These are phyloP conservation scores for Kryptopterus vitreolus DNA, from an alignment of 2,797 vertebrate genomes.

Conservation along the genomic window DNA sequence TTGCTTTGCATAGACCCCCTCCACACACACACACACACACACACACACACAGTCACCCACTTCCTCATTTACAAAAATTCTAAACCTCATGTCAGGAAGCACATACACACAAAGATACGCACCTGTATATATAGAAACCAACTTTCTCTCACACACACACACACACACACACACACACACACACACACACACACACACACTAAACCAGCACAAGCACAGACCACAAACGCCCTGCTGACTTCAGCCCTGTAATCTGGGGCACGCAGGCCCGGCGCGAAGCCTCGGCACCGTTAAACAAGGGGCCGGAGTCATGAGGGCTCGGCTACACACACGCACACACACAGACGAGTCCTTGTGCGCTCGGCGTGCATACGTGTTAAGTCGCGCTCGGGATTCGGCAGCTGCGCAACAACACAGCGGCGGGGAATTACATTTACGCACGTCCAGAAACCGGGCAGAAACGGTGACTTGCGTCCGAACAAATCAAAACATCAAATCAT, in stretches of 20 bases:
- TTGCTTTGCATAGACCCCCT: conserved; percentile 21
- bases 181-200: conserved; percentile 27
- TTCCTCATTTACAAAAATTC: conserved; percentile 62
- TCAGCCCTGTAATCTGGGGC: conserved; percentile 6
- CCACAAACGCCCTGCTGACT: background rate
- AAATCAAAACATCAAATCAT: background rate
- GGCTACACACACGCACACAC: conserved; percentile 39
- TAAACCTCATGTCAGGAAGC: conserved; percentile 58
- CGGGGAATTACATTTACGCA: background rate
- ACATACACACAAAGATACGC: background rate
- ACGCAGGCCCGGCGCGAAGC: background rate
- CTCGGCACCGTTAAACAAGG: conserved; percentile 36
- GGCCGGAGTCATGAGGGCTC: conserved; percentile 37
- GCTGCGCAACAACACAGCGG: conserved; percentile 72
- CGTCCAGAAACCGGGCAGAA: background rate
- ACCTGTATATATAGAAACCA: conserved; percentile 6
- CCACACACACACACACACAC: conserved; percentile 7
- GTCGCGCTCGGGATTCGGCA: conserved; percentile 64
- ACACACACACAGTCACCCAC: conserved; percentile 24
- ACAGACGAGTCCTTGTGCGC: conserved; percentile 50
- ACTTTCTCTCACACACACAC: conserved; percentile 18
- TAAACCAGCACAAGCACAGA: background rate
- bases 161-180: conserved; percentile 26
- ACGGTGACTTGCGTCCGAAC: conserved; percentile 9
- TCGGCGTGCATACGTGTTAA: conserved; percentile 5